Conservation (phyloP, 2,113 vertebrate genomes). For the Electrona antarctica region DNA sequence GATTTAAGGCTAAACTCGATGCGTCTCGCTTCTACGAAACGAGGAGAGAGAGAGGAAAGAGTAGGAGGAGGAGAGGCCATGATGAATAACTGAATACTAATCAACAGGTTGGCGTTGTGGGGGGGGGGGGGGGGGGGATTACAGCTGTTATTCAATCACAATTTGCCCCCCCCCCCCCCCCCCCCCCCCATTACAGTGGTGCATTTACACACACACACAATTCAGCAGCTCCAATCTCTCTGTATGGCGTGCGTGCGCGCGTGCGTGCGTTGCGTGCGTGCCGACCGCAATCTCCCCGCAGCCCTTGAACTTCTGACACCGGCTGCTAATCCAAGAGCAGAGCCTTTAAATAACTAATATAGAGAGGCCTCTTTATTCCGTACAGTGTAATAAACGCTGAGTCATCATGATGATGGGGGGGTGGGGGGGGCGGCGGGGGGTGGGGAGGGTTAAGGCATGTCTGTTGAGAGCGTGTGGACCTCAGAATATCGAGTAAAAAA, state of each 20-base stretch:
- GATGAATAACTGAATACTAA: slow-evolving; percentile 58
- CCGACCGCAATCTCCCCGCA: slow-evolving; percentile 53
- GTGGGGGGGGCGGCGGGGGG: not conserved
- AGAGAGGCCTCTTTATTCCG: slow-evolving; percentile 53
- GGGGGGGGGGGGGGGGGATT: slow-evolving; percentile 8
- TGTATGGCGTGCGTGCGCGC: too few relatives aligned
- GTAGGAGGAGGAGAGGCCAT: slow-evolving; percentile 11
- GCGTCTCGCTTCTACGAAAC: slow-evolving; percentile 54
- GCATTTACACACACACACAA: slow-evolving; percentile 36
- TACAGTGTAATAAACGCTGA: slow-evolving; percentile 56
- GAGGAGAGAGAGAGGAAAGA: slow-evolving; percentile 11
- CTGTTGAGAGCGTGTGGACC: slow-evolving; percentile 63
- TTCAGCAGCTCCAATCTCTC: slow-evolving; percentile 43
- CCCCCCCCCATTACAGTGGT: slow-evolving; percentile 25
- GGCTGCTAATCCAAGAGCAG: slow-evolving; percentile 58
- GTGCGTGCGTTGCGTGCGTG: slow-evolving; percentile 34
- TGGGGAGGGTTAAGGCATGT: slow-evolving; percentile 73
- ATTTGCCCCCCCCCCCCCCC: slow-evolving; percentile 27
- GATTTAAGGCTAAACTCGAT: slow-evolving; percentile 76
- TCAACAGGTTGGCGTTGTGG: slow-evolving; percentile 38
- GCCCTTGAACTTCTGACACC: slow-evolving; percentile 74
- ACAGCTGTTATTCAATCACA: slow-evolving; percentile 45
- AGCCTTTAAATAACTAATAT: slow-evolving; percentile 62
- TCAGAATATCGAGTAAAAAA: slow-evolving; percentile 51
- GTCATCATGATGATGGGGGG: slow-evolving; percentile 45